Percentiles rank a stretch among this genome's conserved stretches.
Conservation (phyloP, 1,140 invertebrate species). For the Oreohelix idahoensis region DNA sequence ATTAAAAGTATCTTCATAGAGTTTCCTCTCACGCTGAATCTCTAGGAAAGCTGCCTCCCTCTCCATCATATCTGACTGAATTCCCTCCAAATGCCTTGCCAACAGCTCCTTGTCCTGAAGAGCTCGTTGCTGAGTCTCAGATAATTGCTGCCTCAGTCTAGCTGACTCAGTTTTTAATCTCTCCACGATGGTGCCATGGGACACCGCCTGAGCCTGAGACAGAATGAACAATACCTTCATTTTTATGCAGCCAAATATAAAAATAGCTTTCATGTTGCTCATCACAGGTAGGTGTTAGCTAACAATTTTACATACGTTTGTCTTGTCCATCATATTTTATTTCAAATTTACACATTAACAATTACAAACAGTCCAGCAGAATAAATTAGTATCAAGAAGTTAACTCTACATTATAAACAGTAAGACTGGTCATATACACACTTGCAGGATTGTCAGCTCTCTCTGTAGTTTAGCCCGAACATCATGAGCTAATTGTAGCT, state of each 20-base stretch:
- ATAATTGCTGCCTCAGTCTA: constrained; percentile 66
- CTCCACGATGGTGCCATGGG: constrained; percentile 69
- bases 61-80: constrained; percentile 75
- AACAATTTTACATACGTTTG: too few relatives aligned
- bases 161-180: constrained; percentile 70
- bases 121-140: constrained; percentile 71
- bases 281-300: too few relatives aligned
- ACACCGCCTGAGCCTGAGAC: constrained; percentile 28
- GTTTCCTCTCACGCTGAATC: constrained; percentile 70
- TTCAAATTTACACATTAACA: too few relatives aligned
- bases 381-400: too few relatives aligned
- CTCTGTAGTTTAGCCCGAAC: constrained; percentile 69
- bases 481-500: constrained; percentile 71
- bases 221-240: neutral
- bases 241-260: too few relatives aligned
- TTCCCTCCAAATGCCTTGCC: constrained; percentile 73
- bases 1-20: constrained; percentile 69
- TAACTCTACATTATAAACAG: too few relatives aligned
- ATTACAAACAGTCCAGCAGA: too few relatives aligned
- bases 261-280: too few relatives aligned
- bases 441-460: constrained; percentile 68
- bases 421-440: neutral
- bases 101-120: constrained; percentile 73
- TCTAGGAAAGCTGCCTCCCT: constrained; percentile 73
- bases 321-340: too few relatives aligned